Evolutionary conservation across 2,888 invertebrate species (phyloP), one percentile per base, ranked within the genome.

Genomic region (Chromoteleia sp.): DNA sequence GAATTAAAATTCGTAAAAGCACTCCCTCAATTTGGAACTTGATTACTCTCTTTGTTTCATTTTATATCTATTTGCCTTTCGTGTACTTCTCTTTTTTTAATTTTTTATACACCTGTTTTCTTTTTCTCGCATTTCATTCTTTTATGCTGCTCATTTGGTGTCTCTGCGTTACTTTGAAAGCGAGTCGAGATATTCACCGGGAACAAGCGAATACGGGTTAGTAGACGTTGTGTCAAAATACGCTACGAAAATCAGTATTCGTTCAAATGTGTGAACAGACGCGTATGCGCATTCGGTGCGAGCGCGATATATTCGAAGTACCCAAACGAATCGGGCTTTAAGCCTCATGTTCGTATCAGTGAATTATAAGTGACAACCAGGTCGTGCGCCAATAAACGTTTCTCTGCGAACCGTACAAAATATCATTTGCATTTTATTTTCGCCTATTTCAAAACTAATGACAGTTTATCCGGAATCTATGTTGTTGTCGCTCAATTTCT

Each of bases 181-280:
- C 59, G 61, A 78, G 50, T 71, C 63, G 65, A 76, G 73, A 73
- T 67, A 73, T 81, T 81, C 54, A 67, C 21, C 33, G 61, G 48
- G 76, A 67, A 81, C 76, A 81, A 76, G 71, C 48, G 76, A 81
- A 75, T 81, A 71, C 71, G 76, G 48, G 65, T 75, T 75, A 74
- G 58, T 63, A 58, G 59, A 81, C 59, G 70, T 61, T 77, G 74
- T 74, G 77, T 76, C 82, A 82, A 73, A 81, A 76, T 81, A 76
- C 67, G 45, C 61, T 71, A 67, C 73, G 73, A 61, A 65, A 78
- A 82, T 78, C 74, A 75, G 78, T 65, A 75, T 56, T 48, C 63
- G 59, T 33, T 68, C 45, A 45, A 78, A 77, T 70, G 59, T 78
- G 77, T 58, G 70, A 77, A 71, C 68, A 43, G 41, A 41, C 63